Evolutionary conservation across 2,113 vertebrate species (phyloP), one percentile per base, ranked within the genome.

Genomic region (Bambusicola thoracicus): DNA sequence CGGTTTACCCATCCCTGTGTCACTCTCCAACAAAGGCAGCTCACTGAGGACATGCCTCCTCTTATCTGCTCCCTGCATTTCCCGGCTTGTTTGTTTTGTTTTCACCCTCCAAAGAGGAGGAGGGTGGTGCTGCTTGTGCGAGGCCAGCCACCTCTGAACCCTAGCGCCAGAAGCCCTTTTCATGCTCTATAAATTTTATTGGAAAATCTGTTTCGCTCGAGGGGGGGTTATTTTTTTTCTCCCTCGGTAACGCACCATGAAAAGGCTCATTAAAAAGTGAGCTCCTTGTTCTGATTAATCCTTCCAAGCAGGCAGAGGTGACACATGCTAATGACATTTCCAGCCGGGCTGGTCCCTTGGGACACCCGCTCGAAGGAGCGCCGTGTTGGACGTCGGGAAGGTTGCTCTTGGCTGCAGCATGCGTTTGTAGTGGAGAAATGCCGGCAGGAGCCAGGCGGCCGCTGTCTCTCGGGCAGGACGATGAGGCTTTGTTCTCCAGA

Each of bases 161-260:
- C 80, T 58, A 49, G 82, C 0, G 2, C 89, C 95, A 97, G 87
- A 96, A 98, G 95, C 92, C 84, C 66, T 97, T 97, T 98, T 97
- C 98, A 98, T 95, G 97, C 94, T 97, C 96, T 94, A 96, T 98
- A 98, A 97, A 98, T 97, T 97, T 98, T 95, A 98, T 94, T 87
- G 94, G 96, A 75, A 96, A 94, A 95, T 96, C 95, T 92, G 92
- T 91, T 94, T 95, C 43, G 10, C 89, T 92, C 59, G 55, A 79
- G 69, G 78, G 62, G 62, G 63, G 4, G n/a, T 68, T 63, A 11
- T 96, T 87, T 68, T 84, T 83, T 25, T 19, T 65, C 80, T 77
- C 46, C 43, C 59, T 40, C 24, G 9, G 66, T 91, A 87, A 87
- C 1, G 1, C 78, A 56, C 90, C 92, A 11, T 96, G 96, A 83